Base-by-base conservation (phyloP, 1,140 invertebrate genomes). In the Drosophila varians region DNA sequence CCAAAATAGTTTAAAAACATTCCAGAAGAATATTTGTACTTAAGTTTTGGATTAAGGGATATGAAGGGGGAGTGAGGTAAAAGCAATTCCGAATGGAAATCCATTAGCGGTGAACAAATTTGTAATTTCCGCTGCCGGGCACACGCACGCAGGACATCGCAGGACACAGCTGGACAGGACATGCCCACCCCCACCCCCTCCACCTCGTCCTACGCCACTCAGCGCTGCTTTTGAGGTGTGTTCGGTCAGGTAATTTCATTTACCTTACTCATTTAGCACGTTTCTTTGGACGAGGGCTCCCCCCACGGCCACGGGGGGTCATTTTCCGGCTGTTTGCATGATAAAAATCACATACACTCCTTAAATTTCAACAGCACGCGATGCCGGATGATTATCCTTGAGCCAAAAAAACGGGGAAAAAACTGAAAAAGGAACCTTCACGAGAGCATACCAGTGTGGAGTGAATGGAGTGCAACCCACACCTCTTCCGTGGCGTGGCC, bases 271-370 rank as follows among this genome's bases (percentile, higher is more conserved):
- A 89, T 89, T 89, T 86, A 75, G 71, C 79, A 86, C 87, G 42
- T 60, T 87, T 77, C 73, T 69, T 69, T 66, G 53, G 31, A 9
- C 19, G 49, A 38, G 43, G 26, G 52, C n/a, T 42, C 49, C n/a
- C n/a, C n/a, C n/a, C n/a, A n/a, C n/a, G n/a, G 23, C 36, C 53
- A 42, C 28, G 48, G 42, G 28, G 48, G 73, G 55, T 74, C 77
- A 70, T 77, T 82, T 90, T 86, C 69, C 75, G 84, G 80, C 77
- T 83, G 83, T 75, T 82, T 82, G 78, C 82, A 90, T 90, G 89
- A 90, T 90, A 90, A 90, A 90, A 90, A 90, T 90, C 89, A 90
- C 89, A 90, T 87, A 80, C 89, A 90, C 89, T 90, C 89, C 89
- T 83, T 90, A 90, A 86, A 83, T 90, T 79, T 75, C 42, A 70